phyloP scores from a whole-genome alignment of 2,113 vertebrate species.

The Columba janthina region DNA sequence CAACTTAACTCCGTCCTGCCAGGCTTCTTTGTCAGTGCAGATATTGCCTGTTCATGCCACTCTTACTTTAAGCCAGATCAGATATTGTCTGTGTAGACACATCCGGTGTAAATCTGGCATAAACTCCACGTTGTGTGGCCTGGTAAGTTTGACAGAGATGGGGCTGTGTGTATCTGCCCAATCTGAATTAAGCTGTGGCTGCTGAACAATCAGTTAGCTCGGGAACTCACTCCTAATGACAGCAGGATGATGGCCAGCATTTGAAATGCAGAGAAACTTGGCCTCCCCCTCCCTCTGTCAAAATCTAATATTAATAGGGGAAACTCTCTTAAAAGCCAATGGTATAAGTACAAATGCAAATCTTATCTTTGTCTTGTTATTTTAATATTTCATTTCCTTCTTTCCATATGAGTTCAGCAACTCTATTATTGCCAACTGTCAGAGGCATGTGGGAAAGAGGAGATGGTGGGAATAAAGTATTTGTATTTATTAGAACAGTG shows the following conservation, averaged over 20 bases:
- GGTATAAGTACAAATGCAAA: constrained; percentile 60
- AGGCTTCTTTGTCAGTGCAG: constrained; percentile 24
- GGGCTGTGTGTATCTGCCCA: constrained; percentile 4
- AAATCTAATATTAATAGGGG: constrained; percentile 58
- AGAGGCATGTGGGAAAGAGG: constrained; percentile 51
- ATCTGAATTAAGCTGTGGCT: constrained; percentile 51
- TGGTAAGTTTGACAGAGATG: neutral
- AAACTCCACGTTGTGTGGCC: neutral
- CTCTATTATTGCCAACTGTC: constrained; percentile 65
- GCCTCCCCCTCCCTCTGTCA: constrained; percentile 23
- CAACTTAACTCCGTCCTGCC: constrained; percentile 23
- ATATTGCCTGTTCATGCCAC: constrained; percentile 59
- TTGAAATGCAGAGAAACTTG: constrained; percentile 35
- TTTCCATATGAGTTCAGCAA: constrained; percentile 58
- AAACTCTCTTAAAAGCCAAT: constrained; percentile 54
- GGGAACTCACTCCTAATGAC: neutral
- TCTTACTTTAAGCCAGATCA: constrained; percentile 62
- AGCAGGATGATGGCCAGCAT: constrained; percentile 32
- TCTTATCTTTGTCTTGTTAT: constrained; percentile 66
- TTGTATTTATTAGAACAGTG: constrained; percentile 30
- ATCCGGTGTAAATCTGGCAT: constrained; percentile 51
- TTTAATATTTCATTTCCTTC: constrained; percentile 71
- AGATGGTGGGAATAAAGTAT: constrained; percentile 35
- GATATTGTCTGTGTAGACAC: constrained; percentile 66
- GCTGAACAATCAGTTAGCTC: constrained; percentile 21